These are phyloP conservation scores for Tetheella fluctuosa DNA, from an alignment of 2,888 invertebrate genomes.

Conservation along the genomic window DNA sequence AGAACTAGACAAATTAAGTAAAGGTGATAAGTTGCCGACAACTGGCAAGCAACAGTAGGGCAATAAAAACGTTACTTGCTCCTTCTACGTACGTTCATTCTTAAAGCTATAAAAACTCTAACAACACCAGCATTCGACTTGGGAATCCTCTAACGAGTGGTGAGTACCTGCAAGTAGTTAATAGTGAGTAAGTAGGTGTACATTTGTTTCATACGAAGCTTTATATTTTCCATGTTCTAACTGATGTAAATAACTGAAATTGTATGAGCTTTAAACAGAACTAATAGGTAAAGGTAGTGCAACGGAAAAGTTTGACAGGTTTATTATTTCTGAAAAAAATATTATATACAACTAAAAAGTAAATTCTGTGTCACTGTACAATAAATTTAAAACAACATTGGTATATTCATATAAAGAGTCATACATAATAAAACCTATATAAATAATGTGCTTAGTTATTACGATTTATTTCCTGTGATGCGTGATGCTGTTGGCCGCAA, in stretches of 20 bases:
- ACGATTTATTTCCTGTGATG: too few species aligned
- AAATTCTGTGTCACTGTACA: too few species aligned
- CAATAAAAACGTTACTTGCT: conserved; percentile 33
- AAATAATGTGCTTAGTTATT: too few species aligned
- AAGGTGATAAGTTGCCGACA: conserved; percentile 46
- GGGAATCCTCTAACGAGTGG: not conserved
- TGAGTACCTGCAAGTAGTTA: not conserved
- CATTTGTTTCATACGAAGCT: not conserved
- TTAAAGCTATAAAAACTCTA: not conserved
- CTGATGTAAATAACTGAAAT: too few species aligned
- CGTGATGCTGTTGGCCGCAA: not conserved
- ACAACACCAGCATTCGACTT: conserved; percentile 7
- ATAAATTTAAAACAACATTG: too few species aligned
- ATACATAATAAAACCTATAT: not conserved
- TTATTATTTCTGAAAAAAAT: too few species aligned
- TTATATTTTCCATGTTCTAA: not conserved
- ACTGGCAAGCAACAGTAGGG: conserved; percentile 32
- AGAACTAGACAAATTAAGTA: conserved; percentile 48
- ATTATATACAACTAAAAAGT: too few species aligned
- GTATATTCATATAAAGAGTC: not conserved
- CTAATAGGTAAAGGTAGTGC: too few species aligned
- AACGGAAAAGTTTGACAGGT: too few species aligned
- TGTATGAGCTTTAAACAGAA: too few species aligned
- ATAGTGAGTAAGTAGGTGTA: not conserved
- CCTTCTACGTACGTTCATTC: conserved; percentile 8